Percentiles rank a stretch among this genome's conserved stretches.
These are phyloP conservation scores for Drosophila rhopaloa DNA, from an alignment of 1,140 invertebrate genomes.

Conservation along the genomic window DNA sequence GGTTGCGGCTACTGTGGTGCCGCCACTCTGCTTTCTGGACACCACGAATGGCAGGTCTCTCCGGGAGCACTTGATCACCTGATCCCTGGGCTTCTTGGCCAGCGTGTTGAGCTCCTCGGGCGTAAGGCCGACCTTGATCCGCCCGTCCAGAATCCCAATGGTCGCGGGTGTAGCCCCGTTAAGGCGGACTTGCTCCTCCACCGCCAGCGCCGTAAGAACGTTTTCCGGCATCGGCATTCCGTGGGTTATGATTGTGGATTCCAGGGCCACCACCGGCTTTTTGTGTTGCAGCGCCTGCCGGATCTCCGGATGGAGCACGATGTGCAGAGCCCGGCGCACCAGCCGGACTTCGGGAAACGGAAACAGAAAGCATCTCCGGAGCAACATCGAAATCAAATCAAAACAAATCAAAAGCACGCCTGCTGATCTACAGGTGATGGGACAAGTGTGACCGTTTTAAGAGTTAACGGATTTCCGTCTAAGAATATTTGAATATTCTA, in stretches of 20 bases:
- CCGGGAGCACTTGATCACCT: conserved; percentile 91
- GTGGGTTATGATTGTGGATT: conserved; percentile 99
- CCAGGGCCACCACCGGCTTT: conserved; percentile 92
- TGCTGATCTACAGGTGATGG: conserved; percentile 29
- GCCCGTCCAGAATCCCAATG: conserved; percentile 94
- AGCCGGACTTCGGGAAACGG: conserved; percentile 9
- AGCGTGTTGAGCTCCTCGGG: conserved; percentile 88
- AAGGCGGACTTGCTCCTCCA: conserved; percentile 91
- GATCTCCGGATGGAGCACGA: conserved; percentile 70
- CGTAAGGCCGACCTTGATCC: conserved; percentile 92
- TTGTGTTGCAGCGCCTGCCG: conserved; percentile 51
- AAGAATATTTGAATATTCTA: too few species aligned
- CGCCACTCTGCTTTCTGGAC: conserved; percentile 91
- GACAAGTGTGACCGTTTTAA: neutral
- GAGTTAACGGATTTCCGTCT: neutral
- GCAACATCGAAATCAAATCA: conserved; percentile 41
- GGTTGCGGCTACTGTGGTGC: conserved; percentile 98
- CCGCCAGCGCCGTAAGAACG: conserved; percentile 92
- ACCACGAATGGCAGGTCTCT: conserved; percentile 93
- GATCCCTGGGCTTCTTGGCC: conserved; percentile 84
- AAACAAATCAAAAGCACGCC: conserved; percentile 36
- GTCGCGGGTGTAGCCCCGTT: conserved; percentile 97
- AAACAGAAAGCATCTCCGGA: conserved; percentile 17
- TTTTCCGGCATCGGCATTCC: conserved; percentile 98
- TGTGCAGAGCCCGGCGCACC: conserved; percentile 8